Evolutionary conservation across 2,888 invertebrate genomes (phyloP), one percentile per base, ranked within the genome.

Genomic region (Zygothrica quintamaculata): DNA sequence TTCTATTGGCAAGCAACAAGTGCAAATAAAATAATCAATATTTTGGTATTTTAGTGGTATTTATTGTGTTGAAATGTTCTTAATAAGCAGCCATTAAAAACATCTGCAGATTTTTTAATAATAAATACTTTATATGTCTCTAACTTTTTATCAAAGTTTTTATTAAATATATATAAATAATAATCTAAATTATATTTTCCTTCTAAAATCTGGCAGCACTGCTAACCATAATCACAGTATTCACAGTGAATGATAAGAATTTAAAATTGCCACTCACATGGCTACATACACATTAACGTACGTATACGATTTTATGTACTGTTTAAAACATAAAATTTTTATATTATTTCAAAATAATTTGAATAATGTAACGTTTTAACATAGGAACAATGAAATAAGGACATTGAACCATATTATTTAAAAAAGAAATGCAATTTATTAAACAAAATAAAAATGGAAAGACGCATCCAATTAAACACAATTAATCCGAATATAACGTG

Each of bases 401-500:
- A n/a, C n/a, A n/a, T n/a, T n/a, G n/a, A n/a, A n/a, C n/a, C n/a
- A n/a, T n/a, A n/a, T n/a, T n/a, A n/a, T n/a, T n/a, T n/a, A n/a
- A n/a, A n/a, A n/a, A n/a, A n/a, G n/a, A n/a, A n/a, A n/a, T n/a
- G n/a, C n/a, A n/a, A n/a, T n/a, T n/a, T n/a, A n/a, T n/a, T n/a
- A n/a, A n/a, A n/a, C n/a, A n/a, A n/a, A n/a, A n/a, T n/a, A n/a
- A 87, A 76, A 64, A 96, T 97, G 96, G 97, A 98, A 94, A 95
- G 97, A 92, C 95, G 95, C 93, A 97, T 98, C 88, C 96, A 97
- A 92, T 92, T 98, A 87, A 97, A 95, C 93, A 94, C 96, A 79
- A 93, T 98, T 71, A 98, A 98, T 92, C 96, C 95, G 90, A 96
- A 97, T 92, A 98, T 99, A 90, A 98, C 97, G 65, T 99, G 99